These are phyloP conservation scores for Antechinus flavipes DNA, from an alignment of 2,113 vertebrate species.

Conservation along the genomic window DNA sequence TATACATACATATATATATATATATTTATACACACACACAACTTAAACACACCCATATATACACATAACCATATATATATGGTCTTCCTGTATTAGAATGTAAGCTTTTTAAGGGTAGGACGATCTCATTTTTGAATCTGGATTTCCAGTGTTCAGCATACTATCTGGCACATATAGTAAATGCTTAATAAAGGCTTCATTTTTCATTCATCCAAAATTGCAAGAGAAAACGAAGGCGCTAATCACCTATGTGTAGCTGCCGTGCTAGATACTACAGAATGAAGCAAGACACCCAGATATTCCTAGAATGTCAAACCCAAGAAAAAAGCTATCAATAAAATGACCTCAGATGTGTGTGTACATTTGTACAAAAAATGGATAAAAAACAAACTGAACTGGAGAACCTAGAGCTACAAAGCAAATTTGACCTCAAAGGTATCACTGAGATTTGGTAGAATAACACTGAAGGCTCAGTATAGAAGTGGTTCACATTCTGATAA, in stretches of 20 bases:
- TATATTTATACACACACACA: neutral
- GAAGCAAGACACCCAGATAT: neutral
- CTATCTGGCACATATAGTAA: too few species aligned
- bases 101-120: neutral
- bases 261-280: neutral
- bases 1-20: neutral
- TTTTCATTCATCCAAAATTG: neutral
- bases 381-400: neutral
- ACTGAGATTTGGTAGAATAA: neutral
- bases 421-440: neutral
- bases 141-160: too few species aligned
- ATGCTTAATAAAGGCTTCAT: too few species aligned
- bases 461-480: neutral
- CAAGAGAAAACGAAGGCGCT: neutral
- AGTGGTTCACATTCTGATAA: neutral
- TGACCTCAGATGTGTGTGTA: neutral
- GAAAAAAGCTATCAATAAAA: neutral
- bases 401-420: neutral
- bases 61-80: neutral
- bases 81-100: neutral
- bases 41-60: neutral
- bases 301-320: neutral
- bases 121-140: neutral
- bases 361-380: neutral
- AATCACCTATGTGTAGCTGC: neutral